A percentile compares a stretch with the other conserved stretches of the same genome.
phyloP scores from a whole-genome alignment of 1,140 invertebrate genomes.

The Pomacea maculata region DNA sequence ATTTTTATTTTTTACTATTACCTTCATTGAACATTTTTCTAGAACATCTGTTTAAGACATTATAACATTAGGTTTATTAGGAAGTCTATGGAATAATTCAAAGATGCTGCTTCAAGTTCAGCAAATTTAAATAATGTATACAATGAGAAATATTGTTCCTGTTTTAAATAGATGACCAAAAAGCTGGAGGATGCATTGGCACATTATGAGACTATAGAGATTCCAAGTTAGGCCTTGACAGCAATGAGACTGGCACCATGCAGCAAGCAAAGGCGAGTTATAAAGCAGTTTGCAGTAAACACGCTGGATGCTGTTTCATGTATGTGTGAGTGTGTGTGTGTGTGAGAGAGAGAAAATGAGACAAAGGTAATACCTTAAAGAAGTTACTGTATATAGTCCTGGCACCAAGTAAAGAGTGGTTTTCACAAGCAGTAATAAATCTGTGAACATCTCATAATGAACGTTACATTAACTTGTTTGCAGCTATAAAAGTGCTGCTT shows the following conservation, averaged over 20 bases:
- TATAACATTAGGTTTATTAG: not conserved
- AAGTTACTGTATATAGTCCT: not conserved
- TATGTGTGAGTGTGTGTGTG: not conserved
- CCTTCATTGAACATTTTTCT: no score
- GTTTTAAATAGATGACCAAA: conserved; percentile 39
- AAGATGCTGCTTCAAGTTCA: not conserved
- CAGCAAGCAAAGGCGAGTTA: conserved; percentile 1
- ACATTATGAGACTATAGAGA: conserved; percentile 31
- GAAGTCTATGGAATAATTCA: not conserved
- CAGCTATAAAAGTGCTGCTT: no score
- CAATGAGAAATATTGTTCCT: not conserved
- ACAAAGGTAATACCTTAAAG: not conserved
- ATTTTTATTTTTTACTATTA: no score
- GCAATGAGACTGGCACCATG: not conserved
- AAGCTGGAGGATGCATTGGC: conserved; percentile 41
- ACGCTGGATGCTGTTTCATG: not conserved
- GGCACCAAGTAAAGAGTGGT: not conserved
- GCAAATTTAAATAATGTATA: not conserved
- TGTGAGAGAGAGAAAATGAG: conserved; percentile 8
- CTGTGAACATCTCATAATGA: not conserved
- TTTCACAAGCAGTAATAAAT: not conserved
- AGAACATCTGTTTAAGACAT: no score
- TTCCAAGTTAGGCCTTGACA: conserved; percentile 2
- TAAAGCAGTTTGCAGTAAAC: not conserved
- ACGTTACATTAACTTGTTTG: not conserved